phyloP scores from a whole-genome alignment of 2,888 invertebrate genomes.

The Dichetophora obliterata region DNA sequence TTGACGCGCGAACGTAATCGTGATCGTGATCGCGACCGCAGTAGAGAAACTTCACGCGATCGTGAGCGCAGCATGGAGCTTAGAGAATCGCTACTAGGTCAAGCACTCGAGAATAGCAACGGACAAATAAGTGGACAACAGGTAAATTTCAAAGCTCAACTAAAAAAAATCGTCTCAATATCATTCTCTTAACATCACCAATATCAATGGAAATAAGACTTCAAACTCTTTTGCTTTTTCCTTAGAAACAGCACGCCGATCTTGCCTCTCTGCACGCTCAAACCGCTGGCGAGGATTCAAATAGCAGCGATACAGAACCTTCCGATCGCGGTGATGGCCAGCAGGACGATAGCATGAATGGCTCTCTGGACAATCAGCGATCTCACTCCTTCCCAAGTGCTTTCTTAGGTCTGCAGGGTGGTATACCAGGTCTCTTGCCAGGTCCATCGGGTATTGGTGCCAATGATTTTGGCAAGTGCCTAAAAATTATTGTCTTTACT shows the following conservation, averaged over 20 bases:
- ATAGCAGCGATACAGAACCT: constrained; percentile 85
- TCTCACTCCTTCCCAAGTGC: constrained; percentile 84
- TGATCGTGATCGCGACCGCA: constrained; percentile 60
- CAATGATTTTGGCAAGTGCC: constrained; percentile 84
- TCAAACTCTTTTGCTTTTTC: background rate
- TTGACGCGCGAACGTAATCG: constrained; percentile 65
- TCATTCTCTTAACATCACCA: no score
- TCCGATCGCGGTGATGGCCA: constrained; percentile 77
- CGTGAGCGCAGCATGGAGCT: constrained; percentile 76
- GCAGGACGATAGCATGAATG: constrained; percentile 75
- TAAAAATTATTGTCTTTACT: background rate
- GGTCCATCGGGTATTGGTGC: constrained; percentile 88
- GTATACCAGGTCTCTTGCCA: constrained; percentile 82
- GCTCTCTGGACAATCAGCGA: constrained; percentile 76
- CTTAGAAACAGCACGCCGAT: constrained; percentile 73
- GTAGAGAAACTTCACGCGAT: constrained; percentile 70
- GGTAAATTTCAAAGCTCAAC: constrained; percentile 47
- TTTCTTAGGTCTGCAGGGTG: constrained; percentile 85
- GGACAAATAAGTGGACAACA: constrained; percentile 70
- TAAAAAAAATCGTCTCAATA: no score
- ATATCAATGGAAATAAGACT: no score
- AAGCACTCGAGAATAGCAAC: constrained; percentile 80
- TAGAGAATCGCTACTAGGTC: constrained; percentile 80
- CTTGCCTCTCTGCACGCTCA: constrained; percentile 75
- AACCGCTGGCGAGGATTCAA: constrained; percentile 86